Conservation (phyloP, 1,140 invertebrate species). For the Asbolus verrucosus region DNA sequence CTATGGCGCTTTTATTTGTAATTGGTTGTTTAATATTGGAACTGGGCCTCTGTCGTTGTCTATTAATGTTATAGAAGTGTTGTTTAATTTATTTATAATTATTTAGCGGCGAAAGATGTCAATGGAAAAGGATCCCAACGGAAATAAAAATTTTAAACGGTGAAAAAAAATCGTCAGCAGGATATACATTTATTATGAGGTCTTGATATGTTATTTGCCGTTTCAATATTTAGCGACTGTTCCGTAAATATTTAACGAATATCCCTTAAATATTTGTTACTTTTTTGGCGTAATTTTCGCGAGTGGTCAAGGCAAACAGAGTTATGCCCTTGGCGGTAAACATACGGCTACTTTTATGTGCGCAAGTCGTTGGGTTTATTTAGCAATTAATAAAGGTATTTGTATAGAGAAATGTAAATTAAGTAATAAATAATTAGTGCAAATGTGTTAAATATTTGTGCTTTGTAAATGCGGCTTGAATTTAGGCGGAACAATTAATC, state of each 20-base stretch:
- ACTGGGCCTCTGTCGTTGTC: too few species aligned
- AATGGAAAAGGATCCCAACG: constrained; percentile 11
- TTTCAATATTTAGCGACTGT: constrained; percentile 31
- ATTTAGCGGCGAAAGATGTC: constrained; percentile 12
- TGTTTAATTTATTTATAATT: constrained; percentile 22
- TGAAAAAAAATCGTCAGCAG: constrained; percentile 29
- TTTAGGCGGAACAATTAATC: constrained; percentile 27
- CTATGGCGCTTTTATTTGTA: too few species aligned
- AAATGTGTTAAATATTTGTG: constrained; percentile 32
- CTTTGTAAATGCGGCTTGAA: constrained; percentile 8
- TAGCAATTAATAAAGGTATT: constrained; percentile 36
- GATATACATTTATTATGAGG: constrained; percentile 27
- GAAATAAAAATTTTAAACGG: constrained; percentile 14
- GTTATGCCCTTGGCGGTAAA: neutral
- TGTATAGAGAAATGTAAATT: constrained; percentile 36
- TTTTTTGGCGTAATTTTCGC: constrained; percentile 30
- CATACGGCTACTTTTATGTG: constrained; percentile 1
- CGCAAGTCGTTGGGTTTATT: constrained; percentile 24
- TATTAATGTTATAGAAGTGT: constrained; percentile 24
- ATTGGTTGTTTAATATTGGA: too few species aligned
- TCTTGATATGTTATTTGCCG: constrained; percentile 35
- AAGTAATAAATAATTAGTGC: constrained; percentile 32
- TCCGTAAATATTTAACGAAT: constrained; percentile 28
- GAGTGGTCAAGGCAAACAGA: constrained; percentile 12
- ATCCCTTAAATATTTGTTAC: constrained; percentile 10